Evolutionary conservation across 2,888 invertebrate genomes (phyloP).

Genomic region (Nezara viridula): DNA sequence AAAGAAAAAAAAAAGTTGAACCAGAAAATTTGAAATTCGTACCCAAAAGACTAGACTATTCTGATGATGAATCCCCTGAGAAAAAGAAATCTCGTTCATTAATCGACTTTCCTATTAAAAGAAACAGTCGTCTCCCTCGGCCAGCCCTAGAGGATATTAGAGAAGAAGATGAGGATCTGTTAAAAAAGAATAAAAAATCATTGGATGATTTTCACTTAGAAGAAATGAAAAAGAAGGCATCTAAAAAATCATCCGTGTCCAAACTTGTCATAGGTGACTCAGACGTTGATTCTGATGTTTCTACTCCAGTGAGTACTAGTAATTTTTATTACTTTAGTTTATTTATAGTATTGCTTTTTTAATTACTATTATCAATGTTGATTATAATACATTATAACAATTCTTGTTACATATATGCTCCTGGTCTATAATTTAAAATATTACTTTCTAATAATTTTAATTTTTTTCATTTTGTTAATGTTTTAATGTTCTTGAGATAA

Average conservation of each 20-base stretch:
- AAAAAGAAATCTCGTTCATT: conserved; percentile 52
- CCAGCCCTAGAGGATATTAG: conserved; percentile 51
- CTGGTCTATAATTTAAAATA: background rate
- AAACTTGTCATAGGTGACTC: conserved; percentile 41
- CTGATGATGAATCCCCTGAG: conserved; percentile 26
- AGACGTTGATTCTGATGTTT: conserved; percentile 34
- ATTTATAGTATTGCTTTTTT: background rate
- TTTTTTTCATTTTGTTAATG: too few species aligned
- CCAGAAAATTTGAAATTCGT: conserved; percentile 26
- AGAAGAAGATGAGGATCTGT: conserved; percentile 46
- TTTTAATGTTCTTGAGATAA: too few species aligned
- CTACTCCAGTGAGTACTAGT: conserved; percentile 34
- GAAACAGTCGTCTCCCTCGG: conserved; percentile 47
- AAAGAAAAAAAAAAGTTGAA: background rate
- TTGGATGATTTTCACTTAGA: conserved; percentile 42
- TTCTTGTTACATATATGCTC: background rate
- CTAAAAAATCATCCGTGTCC: conserved; percentile 9
- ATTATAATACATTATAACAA: background rate
- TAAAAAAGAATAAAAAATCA: conserved; percentile 43
- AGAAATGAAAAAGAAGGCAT: conserved; percentile 33
- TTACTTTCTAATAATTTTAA: background rate
- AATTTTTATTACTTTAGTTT: background rate
- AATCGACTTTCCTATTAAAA: conserved; percentile 51
- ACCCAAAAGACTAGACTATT: conserved; percentile 16
- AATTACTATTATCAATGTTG: background rate